phyloP scores from a whole-genome alignment of 2,888 invertebrate genomes.

The Uropetala carovei region DNA sequence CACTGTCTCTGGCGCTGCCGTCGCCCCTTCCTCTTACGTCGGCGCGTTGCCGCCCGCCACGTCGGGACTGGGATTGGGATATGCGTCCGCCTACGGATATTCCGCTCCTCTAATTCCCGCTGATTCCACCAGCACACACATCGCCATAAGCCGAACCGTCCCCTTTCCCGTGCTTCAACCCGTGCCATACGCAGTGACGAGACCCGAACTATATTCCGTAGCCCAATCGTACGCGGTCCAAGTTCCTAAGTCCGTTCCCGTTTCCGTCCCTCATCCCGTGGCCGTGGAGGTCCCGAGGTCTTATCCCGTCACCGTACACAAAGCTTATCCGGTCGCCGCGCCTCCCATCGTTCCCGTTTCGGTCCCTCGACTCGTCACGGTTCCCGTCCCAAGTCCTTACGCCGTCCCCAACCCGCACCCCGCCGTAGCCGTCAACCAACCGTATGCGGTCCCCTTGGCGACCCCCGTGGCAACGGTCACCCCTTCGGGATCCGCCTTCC shows the following conservation, averaged over 20 bases:
- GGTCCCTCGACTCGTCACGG: constrained; percentile 75
- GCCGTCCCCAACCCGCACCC: not conserved
- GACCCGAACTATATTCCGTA: constrained; percentile 22
- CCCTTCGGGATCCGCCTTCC: not conserved
- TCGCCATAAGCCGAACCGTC: constrained; percentile 8
- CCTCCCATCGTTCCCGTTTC: constrained; percentile 34
- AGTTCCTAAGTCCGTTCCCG: constrained; percentile 75
- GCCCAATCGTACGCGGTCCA: constrained; percentile 16
- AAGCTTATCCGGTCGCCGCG: constrained; percentile 76
- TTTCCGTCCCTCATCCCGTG: constrained; percentile 78
- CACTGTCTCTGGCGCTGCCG: not conserved
- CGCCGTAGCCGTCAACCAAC: constrained; percentile 18
- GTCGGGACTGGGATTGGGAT: constrained; percentile 8
- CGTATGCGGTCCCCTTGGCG: constrained; percentile 4
- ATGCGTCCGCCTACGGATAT: constrained; percentile 23
- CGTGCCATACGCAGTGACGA: not conserved
- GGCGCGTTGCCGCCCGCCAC: not conserved
- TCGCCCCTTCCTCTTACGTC: not conserved
- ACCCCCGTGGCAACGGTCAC: not conserved
- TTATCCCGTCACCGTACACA: constrained; percentile 77
- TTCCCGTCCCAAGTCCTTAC: not conserved
- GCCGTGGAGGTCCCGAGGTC: constrained; percentile 78
- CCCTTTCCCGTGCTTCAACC: constrained; percentile 14
- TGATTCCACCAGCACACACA: not conserved
- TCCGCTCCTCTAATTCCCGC: not conserved